phyloP scores from a whole-genome alignment of 2,113 vertebrate genomes.

The Salvator merianae region DNA sequence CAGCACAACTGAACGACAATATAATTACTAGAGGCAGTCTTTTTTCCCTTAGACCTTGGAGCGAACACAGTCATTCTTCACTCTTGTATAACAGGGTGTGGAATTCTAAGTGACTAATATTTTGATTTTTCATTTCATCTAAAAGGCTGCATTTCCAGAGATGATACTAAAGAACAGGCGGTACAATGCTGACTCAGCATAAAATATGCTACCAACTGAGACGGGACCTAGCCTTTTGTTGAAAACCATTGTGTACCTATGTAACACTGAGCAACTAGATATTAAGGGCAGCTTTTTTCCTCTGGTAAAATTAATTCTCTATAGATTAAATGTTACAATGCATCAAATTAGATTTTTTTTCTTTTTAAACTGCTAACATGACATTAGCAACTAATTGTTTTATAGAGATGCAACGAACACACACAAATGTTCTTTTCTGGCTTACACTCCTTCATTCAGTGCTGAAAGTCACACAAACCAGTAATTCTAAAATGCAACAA shows the following conservation, averaged over 20 bases:
- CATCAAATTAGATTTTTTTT: too few species aligned
- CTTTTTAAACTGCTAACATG: background rate
- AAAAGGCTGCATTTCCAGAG: slow-evolving; percentile 55
- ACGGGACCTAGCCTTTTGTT: slow-evolving; percentile 57
- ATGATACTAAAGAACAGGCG: slow-evolving; percentile 37
- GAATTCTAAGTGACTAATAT: slow-evolving; percentile 49
- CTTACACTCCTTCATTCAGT: slow-evolving; percentile 6
- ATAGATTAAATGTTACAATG: too few species aligned
- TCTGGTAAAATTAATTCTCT: background rate
- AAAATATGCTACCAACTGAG: slow-evolving; percentile 68
- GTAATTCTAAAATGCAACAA: background rate
- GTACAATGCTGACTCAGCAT: slow-evolving; percentile 65
- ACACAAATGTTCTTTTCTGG: slow-evolving; percentile 34
- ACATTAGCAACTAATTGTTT: slow-evolving; percentile 22
- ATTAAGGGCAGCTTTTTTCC: slow-evolving; percentile 8
- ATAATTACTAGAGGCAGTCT: slow-evolving; percentile 39
- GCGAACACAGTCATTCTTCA: slow-evolving; percentile 27
- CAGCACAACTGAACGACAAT: slow-evolving; percentile 22
- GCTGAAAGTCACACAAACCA: slow-evolving; percentile 26
- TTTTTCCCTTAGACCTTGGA: slow-evolving; percentile 32
- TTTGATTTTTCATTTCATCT: slow-evolving; percentile 63
- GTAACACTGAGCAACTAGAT: slow-evolving; percentile 25
- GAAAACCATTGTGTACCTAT: slow-evolving; percentile 43
- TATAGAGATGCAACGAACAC: slow-evolving; percentile 21
- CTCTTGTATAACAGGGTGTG: slow-evolving; percentile 19